Base-by-base conservation (phyloP, 2,113 vertebrate species). In the Passer montanus region DNA sequence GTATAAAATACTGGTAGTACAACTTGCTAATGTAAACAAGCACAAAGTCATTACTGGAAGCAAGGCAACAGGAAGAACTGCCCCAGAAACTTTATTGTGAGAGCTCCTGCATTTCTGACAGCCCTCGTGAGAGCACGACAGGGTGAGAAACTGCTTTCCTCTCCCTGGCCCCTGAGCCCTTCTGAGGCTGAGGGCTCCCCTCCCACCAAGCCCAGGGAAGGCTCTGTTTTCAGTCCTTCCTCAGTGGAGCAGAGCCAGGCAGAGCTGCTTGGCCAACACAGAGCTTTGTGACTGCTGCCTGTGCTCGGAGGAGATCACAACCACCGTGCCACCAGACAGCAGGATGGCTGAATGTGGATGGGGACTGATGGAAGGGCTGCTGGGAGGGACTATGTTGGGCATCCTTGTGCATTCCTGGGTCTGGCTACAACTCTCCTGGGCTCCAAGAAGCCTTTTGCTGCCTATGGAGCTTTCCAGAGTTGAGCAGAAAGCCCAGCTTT, bases 1-100 rank as follows among this genome's bases (percentile, higher is more conserved):
- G 37, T 90, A 81, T 88, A 88, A 95, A 95, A 86, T 94, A 95
- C 92, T 92, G 91, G 95, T 89, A 93, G 90, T 70, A 69, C 93
- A 81, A 84, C 95, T 93, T 58, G 5, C 24, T 83, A 97, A 87
- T 81, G 90, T 96, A 95, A 96, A 95, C 85, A 94, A 93, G 92
- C 76, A 68, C 11, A 3, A 47, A 93, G 90, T 60, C 59, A 74
- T 94, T 91, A 68, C 92, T 84, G 49, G 68, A 88, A 94, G 82
- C 82, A 83, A 95, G 70, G 91, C 82, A 91, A 73, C 93, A 95
- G 91, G 94, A 95, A 93, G 87, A 95, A 58, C 90, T 92, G 90
- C 64, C 92, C 68, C 88, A 88, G 85, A 88, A 85, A 59, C 88
- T 94, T 93, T 84, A 78, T 70, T 89, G 78, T 0, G 0, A 64